These are phyloP conservation scores for Phalanger gymnotis DNA, from an alignment of 2,797 vertebrate species.

Conservation along the genomic window DNA sequence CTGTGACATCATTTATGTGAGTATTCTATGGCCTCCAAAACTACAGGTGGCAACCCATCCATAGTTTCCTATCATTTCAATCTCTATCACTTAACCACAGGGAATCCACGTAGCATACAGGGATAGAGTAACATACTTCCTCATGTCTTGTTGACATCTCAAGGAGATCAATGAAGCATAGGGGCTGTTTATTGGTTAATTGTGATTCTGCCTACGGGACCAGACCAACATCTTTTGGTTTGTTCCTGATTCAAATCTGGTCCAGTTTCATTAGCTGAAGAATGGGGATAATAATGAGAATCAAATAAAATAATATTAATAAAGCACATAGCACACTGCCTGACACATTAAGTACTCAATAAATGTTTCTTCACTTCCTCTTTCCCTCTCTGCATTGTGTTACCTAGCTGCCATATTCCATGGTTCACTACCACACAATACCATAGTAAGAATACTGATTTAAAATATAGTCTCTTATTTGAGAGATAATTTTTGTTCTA, in stretches of 20 bases:
- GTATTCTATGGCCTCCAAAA: neutral
- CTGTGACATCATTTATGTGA: neutral
- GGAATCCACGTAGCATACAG: neutral
- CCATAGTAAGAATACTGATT: neutral
- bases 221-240: neutral
- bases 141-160: neutral
- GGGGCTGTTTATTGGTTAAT: neutral
- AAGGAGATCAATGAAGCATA: neutral
- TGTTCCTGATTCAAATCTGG: neutral
- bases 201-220: neutral
- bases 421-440: neutral
- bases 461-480: neutral
- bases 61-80: neutral
- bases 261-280: neutral
- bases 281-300: neutral
- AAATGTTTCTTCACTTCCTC: neutral
- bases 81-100: neutral
- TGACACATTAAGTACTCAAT: neutral
- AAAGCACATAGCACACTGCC: neutral
- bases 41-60: neutral
- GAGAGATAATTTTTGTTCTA: neutral
- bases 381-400: neutral
- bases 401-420: neutral
- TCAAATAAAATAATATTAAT: neutral
- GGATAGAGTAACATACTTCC: neutral